Base-by-base conservation (phyloP, 2,797 vertebrate genomes). In the Delichon dasypus region DNA sequence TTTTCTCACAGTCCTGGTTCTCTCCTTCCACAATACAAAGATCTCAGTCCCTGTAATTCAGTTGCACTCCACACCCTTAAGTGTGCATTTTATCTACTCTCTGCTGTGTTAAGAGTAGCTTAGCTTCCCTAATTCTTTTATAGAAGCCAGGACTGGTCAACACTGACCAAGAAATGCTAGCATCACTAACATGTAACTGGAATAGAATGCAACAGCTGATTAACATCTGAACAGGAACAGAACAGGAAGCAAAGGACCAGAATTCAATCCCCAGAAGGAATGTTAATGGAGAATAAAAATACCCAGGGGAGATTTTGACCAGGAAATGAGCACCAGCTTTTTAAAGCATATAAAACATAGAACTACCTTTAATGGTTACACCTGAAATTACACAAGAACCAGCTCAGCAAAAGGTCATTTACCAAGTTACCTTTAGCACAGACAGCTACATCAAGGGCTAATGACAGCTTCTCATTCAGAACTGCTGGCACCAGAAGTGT, bases 241-340 rank as follows among this genome's bases (percentile, higher is more conserved):
- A 51, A 77, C 80, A 95, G 83, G 89, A 96, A 95, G 88, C 74
- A 79, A 85, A 94, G 88, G 51, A 95, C 83, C 55, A 7, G 10
- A 89, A 95, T 68, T 79, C 72, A 94, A 85, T 90, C 57, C 88
- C 81, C 85, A 94, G 64, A 80, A 91, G 85, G 93, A 96, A 96
- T 96, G 89, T 92, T 94, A 94, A 94, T 94, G 94, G 80, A 67
- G 88, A 95, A 93, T 79, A 96, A 96, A 96, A 96, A 96, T 95
- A 96, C 73, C 83, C 91, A 73, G 36, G 60, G 71, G 83, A 95
- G 74, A 94, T 82, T 94, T 5, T 73, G 71, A 88, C 42, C 60
- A 93, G 92, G 95, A 94, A 94, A 91, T 61, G 45, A 96, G 73
- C 0, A 2, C 34, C 15, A 85, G 45, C 38, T 74, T 93, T 85